Evolutionary conservation across 1,140 invertebrate genomes (phyloP).

Genomic region (Zaprionus gabonicus): DNA sequence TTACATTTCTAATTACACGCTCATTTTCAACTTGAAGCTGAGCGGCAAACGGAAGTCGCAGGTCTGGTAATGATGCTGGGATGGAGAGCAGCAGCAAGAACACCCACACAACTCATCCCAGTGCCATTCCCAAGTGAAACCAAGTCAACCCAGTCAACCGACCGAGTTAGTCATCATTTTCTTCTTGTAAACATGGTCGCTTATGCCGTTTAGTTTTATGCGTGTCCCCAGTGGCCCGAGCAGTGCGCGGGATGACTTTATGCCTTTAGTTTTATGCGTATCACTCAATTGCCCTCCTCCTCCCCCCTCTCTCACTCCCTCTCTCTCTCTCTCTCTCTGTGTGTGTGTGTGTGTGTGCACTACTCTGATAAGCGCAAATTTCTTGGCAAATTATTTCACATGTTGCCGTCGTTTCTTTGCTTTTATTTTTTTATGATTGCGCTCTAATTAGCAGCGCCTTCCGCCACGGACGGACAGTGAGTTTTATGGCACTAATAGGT

Average conservation of each 20-base stretch:
- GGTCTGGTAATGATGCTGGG: conserved; percentile 36
- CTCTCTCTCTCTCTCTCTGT: not conserved
- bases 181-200: conserved; percentile 44
- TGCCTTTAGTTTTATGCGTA: conserved; percentile 54
- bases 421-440: conserved; percentile 31
- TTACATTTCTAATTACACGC: conserved; percentile 75
- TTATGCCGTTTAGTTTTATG: conserved; percentile 51
- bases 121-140: no score
- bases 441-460: conserved; percentile 35
- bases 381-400: conserved; percentile 55
- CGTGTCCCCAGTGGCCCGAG: not conserved
- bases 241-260: conserved; percentile 31
- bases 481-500: conserved; percentile 14
- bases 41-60: conserved; percentile 50
- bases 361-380: conserved; percentile 46
- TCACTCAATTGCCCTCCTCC: conserved; percentile 23
- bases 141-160: not conserved
- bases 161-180: conserved; percentile 20
- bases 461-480: conserved; percentile 10
- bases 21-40: conserved; percentile 65
- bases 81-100: not conserved
- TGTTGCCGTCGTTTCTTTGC: conserved; percentile 21
- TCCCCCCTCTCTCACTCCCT: not conserved
- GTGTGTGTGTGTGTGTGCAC: conserved; percentile 4
- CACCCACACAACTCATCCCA: not conserved